Conservation (phyloP, 1,140 invertebrate genomes). For the Drosophila sturtevanti region DNA sequence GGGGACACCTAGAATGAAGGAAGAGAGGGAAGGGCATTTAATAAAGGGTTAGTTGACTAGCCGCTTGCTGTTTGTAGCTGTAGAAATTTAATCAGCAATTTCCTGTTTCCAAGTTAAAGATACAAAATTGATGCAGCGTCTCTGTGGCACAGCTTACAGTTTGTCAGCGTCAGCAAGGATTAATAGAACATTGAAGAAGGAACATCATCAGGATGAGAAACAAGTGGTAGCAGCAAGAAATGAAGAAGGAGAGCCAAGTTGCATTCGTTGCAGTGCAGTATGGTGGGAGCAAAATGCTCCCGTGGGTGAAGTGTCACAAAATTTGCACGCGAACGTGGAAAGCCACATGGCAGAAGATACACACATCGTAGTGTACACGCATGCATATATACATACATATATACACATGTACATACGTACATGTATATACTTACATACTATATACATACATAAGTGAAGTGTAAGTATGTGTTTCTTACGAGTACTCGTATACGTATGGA, state of each 20-base stretch:
- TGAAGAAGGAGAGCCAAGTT: constrained; percentile 20
- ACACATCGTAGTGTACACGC: not conserved
- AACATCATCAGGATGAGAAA: constrained; percentile 1
- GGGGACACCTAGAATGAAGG: constrained; percentile 43
- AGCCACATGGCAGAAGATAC: constrained; percentile 55
- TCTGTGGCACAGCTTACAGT: constrained; percentile 40
- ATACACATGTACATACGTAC: constrained; percentile 19
- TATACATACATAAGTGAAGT: constrained; percentile 1
- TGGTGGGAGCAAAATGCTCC: constrained; percentile 52
- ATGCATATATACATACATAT: constrained; percentile 5
- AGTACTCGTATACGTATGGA: no score
- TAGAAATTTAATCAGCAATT: constrained; percentile 67
- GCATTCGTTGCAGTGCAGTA: constrained; percentile 12
- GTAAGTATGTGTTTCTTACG: not conserved
- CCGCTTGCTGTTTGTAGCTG: constrained; percentile 17
- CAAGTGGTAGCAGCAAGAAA: constrained; percentile 12
- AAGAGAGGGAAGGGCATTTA: constrained; percentile 44
- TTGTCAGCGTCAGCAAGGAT: constrained; percentile 68
- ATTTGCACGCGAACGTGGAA: constrained; percentile 68
- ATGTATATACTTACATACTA: constrained; percentile 4
- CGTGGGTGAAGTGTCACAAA: constrained; percentile 78
- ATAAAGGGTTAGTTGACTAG: constrained; percentile 60
- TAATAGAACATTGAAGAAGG: constrained; percentile 55
- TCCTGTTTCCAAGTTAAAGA: constrained; percentile 55
- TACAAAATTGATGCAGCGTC: constrained; percentile 14